Evolutionary conservation across 1,140 invertebrate species (phyloP), one percentile per base, ranked within the genome.

Genomic region (Drosophila erecta): DNA sequence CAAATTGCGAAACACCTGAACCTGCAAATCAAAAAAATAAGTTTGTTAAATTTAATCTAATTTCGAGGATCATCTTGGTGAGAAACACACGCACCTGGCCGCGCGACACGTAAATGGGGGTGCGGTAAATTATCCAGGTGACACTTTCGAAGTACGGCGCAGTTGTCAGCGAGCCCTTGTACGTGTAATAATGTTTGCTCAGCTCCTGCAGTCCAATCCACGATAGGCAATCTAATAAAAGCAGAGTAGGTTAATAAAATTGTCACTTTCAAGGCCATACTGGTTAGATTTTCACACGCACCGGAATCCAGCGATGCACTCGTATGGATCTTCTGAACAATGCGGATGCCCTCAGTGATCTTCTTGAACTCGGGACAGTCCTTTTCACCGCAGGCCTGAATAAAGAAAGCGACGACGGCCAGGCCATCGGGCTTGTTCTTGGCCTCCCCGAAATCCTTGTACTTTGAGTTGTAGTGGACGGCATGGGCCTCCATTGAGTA

Each of bases 391-490:
- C 84, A 91, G 0, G 93, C 95, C 90, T 96, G 93, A 35, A 97
- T 93, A 14, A 97, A 94, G 76, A 96, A 95, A 0, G 95, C 96
- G 3, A 97, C 93, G 0, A 97, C 95, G 6, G 96, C 95, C 38
- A 97, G 78, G 5, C 97, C 96, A 85, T 97, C 96, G 3, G 94
- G 93, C 64, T 96, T 94, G 12, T 94, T 94, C 0, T 94, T 93
- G 5, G 96, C 96, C 44, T 95, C 95, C 27, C 94, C 93, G 62
- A 96, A 93, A 4, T 93, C 94, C 6, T 92, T 92, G 79, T 97
- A 97, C 87, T 95, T 96, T 70, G 94, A 94, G 66, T 97, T 97
- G 90, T 94, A 97, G 90, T 97, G 96, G 0, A 97, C 95, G 17
- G 95, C 94, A 79, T 97, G 96, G 14, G 96, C 94, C 93, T 97